phyloP scores from a whole-genome alignment of 2,113 vertebrate genomes.

The Marmota monax region DNA sequence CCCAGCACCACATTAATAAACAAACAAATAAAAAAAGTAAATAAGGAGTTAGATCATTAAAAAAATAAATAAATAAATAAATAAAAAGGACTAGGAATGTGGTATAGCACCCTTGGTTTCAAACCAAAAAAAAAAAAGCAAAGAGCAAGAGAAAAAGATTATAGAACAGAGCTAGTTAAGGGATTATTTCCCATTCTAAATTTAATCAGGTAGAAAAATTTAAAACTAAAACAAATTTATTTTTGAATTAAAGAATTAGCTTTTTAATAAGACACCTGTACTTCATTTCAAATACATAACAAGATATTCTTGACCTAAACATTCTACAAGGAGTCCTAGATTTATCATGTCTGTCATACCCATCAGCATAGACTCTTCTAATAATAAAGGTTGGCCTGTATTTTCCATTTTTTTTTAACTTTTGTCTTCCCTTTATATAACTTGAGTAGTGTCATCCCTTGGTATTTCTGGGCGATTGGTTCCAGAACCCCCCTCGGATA shows the following conservation, averaged over 20 bases:
- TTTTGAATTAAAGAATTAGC: slow-evolving; percentile 54
- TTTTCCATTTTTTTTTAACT: slow-evolving; percentile 39
- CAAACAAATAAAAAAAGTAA: too few species aligned
- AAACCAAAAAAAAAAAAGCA: too few species aligned
- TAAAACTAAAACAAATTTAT: background rate
- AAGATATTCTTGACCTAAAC: slow-evolving; percentile 23
- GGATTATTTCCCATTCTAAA: slow-evolving; percentile 39
- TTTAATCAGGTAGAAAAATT: background rate
- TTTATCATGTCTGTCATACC: background rate
- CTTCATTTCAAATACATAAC: slow-evolving; percentile 65
- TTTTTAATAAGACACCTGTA: slow-evolving; percentile 50
- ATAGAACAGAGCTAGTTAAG: background rate
- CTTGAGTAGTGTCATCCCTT: background rate
- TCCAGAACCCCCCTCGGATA: background rate
- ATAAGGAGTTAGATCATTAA: too few species aligned
- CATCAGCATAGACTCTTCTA: background rate
- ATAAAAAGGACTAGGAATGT: too few species aligned
- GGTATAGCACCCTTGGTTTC: too few species aligned
- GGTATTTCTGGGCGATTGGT: background rate
- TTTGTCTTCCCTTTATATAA: background rate
- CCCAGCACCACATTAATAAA: too few species aligned
- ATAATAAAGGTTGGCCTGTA: background rate
- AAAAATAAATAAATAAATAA: too few species aligned
- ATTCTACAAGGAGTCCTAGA: background rate
- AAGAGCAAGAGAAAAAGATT: too few species aligned